phyloP scores from a whole-genome alignment of 2,888 invertebrate genomes.

The Nomada ferruginata region DNA sequence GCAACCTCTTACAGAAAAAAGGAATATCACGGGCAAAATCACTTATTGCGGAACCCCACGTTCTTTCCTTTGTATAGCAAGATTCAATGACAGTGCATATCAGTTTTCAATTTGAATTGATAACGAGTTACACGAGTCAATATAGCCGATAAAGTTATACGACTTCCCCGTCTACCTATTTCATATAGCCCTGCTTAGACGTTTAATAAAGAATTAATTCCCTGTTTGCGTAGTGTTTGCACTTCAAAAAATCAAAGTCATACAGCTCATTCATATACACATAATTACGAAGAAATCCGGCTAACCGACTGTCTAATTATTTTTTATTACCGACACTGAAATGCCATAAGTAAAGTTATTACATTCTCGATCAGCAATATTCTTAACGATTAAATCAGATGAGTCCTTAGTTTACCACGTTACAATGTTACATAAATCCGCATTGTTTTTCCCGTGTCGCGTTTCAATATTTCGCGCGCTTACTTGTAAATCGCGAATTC shows the following conservation, averaged over 20 bases:
- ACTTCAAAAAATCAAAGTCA: neutral
- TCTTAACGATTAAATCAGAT: neutral
- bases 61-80: neutral
- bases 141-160: neutral
- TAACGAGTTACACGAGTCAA: neutral
- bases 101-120: neutral
- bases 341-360: no score
- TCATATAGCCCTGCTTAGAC: neutral
- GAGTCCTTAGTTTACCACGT: neutral
- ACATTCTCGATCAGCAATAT: neutral
- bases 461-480: neutral
- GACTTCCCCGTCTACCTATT: neutral
- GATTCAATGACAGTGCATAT: neutral
- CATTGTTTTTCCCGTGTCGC: neutral
- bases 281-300: neutral
- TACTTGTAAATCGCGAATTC: neutral
- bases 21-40: neutral
- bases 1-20: neutral
- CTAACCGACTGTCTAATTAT: neutral
- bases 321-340: neutral
- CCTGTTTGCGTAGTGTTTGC: neutral
- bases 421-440: constrained; percentile 40
- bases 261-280: neutral
- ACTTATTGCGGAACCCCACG: neutral
- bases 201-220: neutral